Base-by-base conservation (phyloP, 1,140 invertebrate genomes). In the Ctenoplectra terminalis region DNA sequence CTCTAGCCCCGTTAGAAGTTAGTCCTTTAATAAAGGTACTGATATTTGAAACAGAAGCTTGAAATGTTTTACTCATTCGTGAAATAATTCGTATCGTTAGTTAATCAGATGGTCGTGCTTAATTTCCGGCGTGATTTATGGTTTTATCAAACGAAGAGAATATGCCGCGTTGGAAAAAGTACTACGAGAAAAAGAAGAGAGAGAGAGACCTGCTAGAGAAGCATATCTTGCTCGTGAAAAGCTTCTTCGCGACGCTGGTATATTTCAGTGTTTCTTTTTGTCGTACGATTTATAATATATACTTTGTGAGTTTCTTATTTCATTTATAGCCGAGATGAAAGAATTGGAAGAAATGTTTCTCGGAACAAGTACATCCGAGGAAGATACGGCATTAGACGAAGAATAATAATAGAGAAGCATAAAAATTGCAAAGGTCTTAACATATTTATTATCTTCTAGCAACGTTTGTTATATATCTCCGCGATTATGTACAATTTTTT, bases 401-500 rank as follows among this genome's bases (percentile, higher is more conserved):
- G 8, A 52, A 69, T 23, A 13, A 48, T 20, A 64, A 43, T 17
- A 66, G 8, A 66, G 1, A 61, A 20, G 37, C 13, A 9, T 66
- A 54, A 52, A 54, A 52, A 17, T 70, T 37, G 1, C 17, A 34
- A 6, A 46, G 29, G 4, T 34, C 0, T 66, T 56, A 23, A 82
- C 37, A 76, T 79, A 77, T 76, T 82, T 82, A 81, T 81, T 83
- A 52, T 70, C 46, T 11, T 81, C 23, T 81, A 11, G n/a, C 71
- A 87, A 77, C 48, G 69, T 73, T 76, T 54, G 40, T 58, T 73
- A 83, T 61, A 63, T 78, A 69, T 73, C 63, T 67, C 70, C 56
- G 54, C 50, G 2, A 52, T 20, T 87, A 88, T 85, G 6, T 83
- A 88, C 79, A 87, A 52, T 37, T 71, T 81, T 60, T 67, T 61